Evolutionary conservation across 2,113 vertebrate genomes (phyloP).

Genomic region (Oenanthe oenanthe): DNA sequence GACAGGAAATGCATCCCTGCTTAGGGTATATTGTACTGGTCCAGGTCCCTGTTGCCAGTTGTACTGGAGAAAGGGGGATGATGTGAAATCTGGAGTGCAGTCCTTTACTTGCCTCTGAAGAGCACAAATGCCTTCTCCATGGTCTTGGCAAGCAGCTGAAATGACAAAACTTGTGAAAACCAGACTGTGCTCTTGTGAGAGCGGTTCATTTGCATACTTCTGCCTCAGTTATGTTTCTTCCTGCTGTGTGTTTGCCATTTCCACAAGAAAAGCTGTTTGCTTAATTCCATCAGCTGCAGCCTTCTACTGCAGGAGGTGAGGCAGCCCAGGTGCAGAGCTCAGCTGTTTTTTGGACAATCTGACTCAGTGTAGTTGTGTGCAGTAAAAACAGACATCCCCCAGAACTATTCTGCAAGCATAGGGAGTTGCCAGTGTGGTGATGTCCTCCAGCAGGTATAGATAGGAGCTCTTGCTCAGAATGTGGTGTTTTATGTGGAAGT

Average conservation of each 20-base stretch:
- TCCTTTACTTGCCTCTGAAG: neutral
- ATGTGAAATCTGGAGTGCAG: neutral
- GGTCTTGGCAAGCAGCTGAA: neutral
- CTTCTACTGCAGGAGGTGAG: neutral
- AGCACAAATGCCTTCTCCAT: neutral
- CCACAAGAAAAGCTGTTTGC: neutral
- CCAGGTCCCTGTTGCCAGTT: neutral
- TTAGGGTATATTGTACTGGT: neutral
- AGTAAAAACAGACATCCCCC: neutral
- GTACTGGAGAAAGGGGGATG: neutral
- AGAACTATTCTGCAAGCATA: neutral
- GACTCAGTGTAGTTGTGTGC: neutral
- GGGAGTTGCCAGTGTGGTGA: fast-evolving
- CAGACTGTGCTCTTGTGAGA: neutral
- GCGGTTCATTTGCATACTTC: neutral
- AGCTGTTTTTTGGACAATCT: neutral
- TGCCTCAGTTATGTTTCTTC: neutral
- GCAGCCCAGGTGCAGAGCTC: neutral
- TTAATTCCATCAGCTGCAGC: neutral
- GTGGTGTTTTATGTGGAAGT: neutral
- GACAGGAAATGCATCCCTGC: neutral
- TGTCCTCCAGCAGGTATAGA: neutral
- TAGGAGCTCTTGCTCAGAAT: neutral
- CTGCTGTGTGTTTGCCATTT: neutral
- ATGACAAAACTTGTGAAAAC: neutral